Evolutionary conservation across 2,888 invertebrate species (phyloP).

Genomic region (Coelinius sp.): DNA sequence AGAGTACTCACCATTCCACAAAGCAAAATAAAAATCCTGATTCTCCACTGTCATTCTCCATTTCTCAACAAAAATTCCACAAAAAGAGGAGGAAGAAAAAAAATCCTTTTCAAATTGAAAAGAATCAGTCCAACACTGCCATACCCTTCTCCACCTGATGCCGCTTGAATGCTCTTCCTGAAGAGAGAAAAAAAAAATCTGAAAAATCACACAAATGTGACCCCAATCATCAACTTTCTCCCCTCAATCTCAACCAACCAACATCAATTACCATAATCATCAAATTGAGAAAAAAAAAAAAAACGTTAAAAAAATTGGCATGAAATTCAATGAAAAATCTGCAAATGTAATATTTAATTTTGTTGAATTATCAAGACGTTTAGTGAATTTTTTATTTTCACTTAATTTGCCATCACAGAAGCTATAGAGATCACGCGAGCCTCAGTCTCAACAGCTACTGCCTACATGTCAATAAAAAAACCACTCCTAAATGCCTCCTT

Average conservation of each 20-base stretch:
- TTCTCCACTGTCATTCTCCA: not conserved
- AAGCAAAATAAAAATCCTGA: not conserved
- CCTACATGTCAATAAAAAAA: constrained; percentile 12
- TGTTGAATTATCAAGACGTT: not conserved
- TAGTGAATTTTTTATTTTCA: not conserved
- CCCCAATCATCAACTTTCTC: constrained; percentile 24
- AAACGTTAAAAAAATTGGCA: no score
- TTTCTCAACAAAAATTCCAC: no score
- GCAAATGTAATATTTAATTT: no score
- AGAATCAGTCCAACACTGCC: constrained; percentile 4
- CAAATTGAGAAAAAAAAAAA: not conserved
- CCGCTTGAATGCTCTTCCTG: not conserved
- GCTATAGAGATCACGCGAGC: constrained; percentile 24
- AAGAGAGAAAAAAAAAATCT: not conserved
- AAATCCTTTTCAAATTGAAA: not conserved
- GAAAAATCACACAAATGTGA: not conserved
- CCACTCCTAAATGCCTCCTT: not conserved
- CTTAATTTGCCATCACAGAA: constrained; percentile 3
- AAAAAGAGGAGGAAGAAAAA: not conserved
- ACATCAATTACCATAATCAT: not conserved
- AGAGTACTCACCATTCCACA: not conserved
- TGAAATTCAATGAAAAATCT: not conserved
- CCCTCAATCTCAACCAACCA: not conserved
- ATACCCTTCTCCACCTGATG: not conserved
- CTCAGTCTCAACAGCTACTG: constrained; percentile 5